A percentile compares a stretch with the other conserved stretches of the same genome.
These are phyloP conservation scores for Cydia pomonella DNA, from an alignment of 1,140 invertebrate genomes.

Conservation along the genomic window DNA sequence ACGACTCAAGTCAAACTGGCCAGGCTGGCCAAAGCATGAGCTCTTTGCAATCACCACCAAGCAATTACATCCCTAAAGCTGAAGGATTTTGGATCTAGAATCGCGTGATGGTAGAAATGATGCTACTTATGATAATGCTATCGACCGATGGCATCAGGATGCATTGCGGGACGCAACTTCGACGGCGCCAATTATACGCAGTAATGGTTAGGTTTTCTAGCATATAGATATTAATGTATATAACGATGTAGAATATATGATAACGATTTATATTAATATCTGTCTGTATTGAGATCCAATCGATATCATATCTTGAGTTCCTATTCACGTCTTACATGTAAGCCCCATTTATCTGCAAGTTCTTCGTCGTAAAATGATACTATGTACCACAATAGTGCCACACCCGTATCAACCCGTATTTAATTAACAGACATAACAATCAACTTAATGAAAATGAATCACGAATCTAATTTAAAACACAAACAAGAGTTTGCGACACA, in stretches of 20 bases:
- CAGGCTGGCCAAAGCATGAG: constrained; percentile 3
- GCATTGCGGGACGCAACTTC: constrained; percentile 9
- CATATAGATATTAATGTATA: not conserved
- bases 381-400: not conserved
- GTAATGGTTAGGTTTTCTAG: not conserved
- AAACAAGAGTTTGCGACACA: constrained; percentile 8
- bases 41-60: not conserved
- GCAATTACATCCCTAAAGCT: not conserved
- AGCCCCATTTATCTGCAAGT: not conserved
- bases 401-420: constrained; percentile 10
- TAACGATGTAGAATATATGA: not conserved
- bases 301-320: no score
- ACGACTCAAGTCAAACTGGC: constrained; percentile 44
- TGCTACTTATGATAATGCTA: constrained; percentile 24
- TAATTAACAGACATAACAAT: constrained; percentile 4
- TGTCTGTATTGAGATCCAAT: no score
- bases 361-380: not conserved
- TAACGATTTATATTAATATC: not conserved
- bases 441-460: constrained; percentile 19
- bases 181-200: constrained; percentile 25
- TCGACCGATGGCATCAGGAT: constrained; percentile 21
- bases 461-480: constrained; percentile 11
- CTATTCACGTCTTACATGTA: no score
- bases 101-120: not conserved
- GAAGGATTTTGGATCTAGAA: constrained; percentile 4